These are phyloP conservation scores for Hycleus phaleratus DNA, from an alignment of 1,140 invertebrate species.

Conservation along the genomic window DNA sequence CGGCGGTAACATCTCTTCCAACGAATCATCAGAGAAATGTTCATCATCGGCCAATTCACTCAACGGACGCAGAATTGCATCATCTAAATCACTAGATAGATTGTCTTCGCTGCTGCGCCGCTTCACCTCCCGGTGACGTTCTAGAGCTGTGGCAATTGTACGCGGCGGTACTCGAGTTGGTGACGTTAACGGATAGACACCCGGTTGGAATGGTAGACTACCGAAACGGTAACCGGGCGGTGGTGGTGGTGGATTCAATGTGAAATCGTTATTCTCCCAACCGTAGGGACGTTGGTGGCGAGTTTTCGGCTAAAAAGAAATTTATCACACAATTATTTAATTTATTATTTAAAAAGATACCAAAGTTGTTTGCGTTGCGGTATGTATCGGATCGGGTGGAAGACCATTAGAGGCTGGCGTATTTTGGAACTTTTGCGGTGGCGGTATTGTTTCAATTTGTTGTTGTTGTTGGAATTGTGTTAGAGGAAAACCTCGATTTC, in stretches of 20 bases:
- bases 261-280: constrained; percentile 57
- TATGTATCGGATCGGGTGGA: constrained; percentile 29
- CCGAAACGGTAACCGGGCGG: constrained; percentile 55
- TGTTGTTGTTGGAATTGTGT: constrained; percentile 24
- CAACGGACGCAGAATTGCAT: constrained; percentile 25
- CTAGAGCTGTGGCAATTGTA: constrained; percentile 59
- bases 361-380: constrained; percentile 62
- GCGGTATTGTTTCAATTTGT: constrained; percentile 32
- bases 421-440: constrained; percentile 33
- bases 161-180: constrained; percentile 57
- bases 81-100: constrained; percentile 30
- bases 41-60: constrained; percentile 54
- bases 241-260: constrained; percentile 47
- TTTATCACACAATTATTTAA: background rate
- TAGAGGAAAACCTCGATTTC: constrained; percentile 38
- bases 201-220: constrained; percentile 48
- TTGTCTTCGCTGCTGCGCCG: constrained; percentile 43
- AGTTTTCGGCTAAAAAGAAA: constrained; percentile 57
- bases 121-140: constrained; percentile 67
- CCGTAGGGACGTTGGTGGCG: constrained; percentile 63
- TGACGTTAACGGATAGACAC: constrained; percentile 34
- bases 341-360: constrained; percentile 40
- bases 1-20: constrained; percentile 64
- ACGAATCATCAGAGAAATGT: constrained; percentile 72
- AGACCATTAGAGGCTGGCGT: constrained; percentile 27